phyloP scores from a whole-genome alignment of 1,140 invertebrate genomes.

The Drosophila erecta region DNA sequence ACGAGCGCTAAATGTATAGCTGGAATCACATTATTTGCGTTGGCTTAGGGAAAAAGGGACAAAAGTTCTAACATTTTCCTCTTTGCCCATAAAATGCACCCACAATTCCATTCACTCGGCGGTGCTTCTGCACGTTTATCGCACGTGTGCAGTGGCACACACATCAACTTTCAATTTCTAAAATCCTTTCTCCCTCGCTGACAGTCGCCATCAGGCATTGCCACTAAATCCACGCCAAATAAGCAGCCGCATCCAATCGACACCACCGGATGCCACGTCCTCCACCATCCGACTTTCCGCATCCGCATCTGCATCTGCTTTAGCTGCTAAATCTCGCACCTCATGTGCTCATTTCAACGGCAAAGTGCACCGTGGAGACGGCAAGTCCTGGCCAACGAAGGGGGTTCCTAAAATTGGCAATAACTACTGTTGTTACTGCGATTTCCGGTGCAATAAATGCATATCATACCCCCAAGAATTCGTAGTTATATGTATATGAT shows the following conservation, averaged over 20 bases:
- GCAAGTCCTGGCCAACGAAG: constrained; percentile 5
- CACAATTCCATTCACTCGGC: constrained; percentile 5
- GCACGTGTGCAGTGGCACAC: constrained; percentile 60
- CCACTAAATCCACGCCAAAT: constrained; percentile 64
- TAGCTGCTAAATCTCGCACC: constrained; percentile 56
- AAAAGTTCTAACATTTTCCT: background rate
- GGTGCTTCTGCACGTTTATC: constrained; percentile 46
- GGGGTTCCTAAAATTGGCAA: constrained; percentile 27
- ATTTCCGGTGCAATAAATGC: background rate
- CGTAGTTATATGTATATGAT: too few species aligned
- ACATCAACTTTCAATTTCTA: constrained; percentile 66
- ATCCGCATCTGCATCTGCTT: constrained; percentile 17
- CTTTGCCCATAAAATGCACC: constrained; percentile 15
- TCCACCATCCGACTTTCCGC: background rate
- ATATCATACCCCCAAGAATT: too few species aligned
- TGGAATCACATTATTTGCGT: background rate
- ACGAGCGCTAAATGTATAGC: constrained; percentile 18
- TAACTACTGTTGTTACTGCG: constrained; percentile 2
- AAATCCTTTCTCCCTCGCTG: constrained; percentile 30
- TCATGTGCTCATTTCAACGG: constrained; percentile 60
- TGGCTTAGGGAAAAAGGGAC: background rate
- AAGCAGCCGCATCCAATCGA: constrained; percentile 63
- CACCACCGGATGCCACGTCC: constrained; percentile 42
- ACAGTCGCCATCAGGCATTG: constrained; percentile 6
- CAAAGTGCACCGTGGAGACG: constrained; percentile 41